phyloP scores from a whole-genome alignment of 2,113 vertebrate species.

The Sprattus sprattus region DNA sequence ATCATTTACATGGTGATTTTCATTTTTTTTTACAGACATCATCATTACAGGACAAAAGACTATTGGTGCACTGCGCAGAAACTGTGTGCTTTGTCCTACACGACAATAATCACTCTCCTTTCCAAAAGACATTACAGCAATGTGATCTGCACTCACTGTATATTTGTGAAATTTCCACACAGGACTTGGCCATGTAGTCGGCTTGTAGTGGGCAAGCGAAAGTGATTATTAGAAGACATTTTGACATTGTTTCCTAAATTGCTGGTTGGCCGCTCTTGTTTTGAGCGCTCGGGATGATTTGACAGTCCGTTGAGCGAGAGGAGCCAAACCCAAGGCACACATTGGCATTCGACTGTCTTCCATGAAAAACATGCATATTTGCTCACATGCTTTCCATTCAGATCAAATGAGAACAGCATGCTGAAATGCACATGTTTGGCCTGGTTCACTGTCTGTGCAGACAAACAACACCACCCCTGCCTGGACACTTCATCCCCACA shows the following conservation, averaged over 20 bases:
- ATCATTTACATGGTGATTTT: background rate
- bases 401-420: background rate
- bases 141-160: too few relatives aligned
- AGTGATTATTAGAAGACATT: background rate
- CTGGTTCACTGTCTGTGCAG: background rate
- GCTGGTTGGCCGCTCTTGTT: background rate
- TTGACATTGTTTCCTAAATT: conserved; percentile 5
- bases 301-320: background rate
- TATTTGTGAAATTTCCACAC: background rate
- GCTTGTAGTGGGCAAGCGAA: background rate
- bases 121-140: too few relatives aligned
- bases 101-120: too few relatives aligned
- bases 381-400: background rate
- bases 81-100: too few relatives aligned
- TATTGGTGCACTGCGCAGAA: too few relatives aligned
- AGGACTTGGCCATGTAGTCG: background rate
- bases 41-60: too few relatives aligned
- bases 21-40: background rate
- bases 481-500: too few relatives aligned
- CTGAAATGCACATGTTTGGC: background rate
- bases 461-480: background rate
- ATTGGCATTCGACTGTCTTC: background rate
- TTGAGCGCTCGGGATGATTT: background rate
- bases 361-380: background rate
- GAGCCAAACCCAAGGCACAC: background rate